Conservation (phyloP, 2,888 invertebrate species). For the Leucophora obtusa region DNA sequence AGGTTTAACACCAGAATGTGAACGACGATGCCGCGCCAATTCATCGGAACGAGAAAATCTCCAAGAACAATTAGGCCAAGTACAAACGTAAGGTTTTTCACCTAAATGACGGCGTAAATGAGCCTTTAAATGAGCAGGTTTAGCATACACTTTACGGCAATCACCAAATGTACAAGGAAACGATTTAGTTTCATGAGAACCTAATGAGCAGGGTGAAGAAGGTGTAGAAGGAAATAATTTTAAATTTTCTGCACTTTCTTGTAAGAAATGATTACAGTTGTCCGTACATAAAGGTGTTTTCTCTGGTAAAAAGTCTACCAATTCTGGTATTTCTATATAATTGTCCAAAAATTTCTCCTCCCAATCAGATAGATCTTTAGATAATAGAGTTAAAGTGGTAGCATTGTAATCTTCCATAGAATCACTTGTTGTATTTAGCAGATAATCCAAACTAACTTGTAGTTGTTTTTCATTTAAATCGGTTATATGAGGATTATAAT, state of each 20-base stretch:
- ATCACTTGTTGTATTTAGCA: slow-evolving; percentile 54
- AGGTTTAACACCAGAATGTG: slow-evolving; percentile 97
- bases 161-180: slow-evolving; percentile 85
- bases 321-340: slow-evolving; percentile 76
- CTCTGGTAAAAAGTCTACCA: slow-evolving; percentile 79
- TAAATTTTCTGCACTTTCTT: slow-evolving; percentile 78
- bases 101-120: slow-evolving; percentile 91
- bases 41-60: slow-evolving; percentile 96
- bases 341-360: slow-evolving; percentile 76
- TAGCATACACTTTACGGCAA: slow-evolving; percentile 91
- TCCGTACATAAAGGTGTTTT: slow-evolving; percentile 81
- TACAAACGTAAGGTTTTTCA: slow-evolving; percentile 86
- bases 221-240: slow-evolving; percentile 64
- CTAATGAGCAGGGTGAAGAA: background rate
- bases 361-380: slow-evolving; percentile 73
- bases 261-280: slow-evolving; percentile 80
- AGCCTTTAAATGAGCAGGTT: slow-evolving; percentile 93
- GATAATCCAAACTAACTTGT: slow-evolving; percentile 64
- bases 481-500: slow-evolving; percentile 53
- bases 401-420: slow-evolving; percentile 11
- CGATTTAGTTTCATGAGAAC: slow-evolving; percentile 78
- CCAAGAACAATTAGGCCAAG: slow-evolving; percentile 92
- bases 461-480: slow-evolving; percentile 64
- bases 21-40: slow-evolving; percentile 92
- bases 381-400: slow-evolving; percentile 15